A percentile compares a stretch with the other conserved stretches of the same genome.
Evolutionary conservation across 2,888 invertebrate genomes (phyloP).

Genomic region (Diplolepis rosae): DNA sequence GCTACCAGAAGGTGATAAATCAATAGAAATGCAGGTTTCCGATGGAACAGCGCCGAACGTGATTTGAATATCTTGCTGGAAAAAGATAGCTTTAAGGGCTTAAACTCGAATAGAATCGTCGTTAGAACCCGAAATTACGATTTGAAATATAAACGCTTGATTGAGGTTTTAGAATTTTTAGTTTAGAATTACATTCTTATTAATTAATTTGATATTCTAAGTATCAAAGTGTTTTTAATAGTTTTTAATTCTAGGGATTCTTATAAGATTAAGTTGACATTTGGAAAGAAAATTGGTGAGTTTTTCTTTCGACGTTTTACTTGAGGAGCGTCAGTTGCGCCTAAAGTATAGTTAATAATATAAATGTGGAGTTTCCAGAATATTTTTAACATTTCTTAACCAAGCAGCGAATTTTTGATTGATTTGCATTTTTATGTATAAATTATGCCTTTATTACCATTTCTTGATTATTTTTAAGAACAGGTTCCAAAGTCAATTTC

Average conservation of each 20-base stretch:
- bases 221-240: too few relatives aligned
- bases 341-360: neutral
- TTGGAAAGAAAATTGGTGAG: neutral
- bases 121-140: too few relatives aligned
- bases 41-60: neutral
- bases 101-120: neutral
- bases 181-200: too few relatives aligned
- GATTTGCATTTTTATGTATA: too few relatives aligned
- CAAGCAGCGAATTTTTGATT: neutral
- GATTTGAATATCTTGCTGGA: neutral
- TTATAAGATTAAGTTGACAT: too few relatives aligned
- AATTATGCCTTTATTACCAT: too few relatives aligned
- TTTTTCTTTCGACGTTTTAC: neutral
- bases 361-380: neutral
- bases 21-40: neutral
- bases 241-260: too few relatives aligned
- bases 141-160: too few relatives aligned
- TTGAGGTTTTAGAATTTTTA: too few relatives aligned
- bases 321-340: neutral
- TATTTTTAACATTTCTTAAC: neutral
- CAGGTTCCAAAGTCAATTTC: too few relatives aligned
- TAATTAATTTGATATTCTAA: too few relatives aligned
- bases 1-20: neutral
- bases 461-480: too few relatives aligned
- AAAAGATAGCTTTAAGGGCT: constrained; percentile 1